Conservation (phyloP, 2,797 vertebrate genomes). For the Limnodromus scolopaceus region DNA sequence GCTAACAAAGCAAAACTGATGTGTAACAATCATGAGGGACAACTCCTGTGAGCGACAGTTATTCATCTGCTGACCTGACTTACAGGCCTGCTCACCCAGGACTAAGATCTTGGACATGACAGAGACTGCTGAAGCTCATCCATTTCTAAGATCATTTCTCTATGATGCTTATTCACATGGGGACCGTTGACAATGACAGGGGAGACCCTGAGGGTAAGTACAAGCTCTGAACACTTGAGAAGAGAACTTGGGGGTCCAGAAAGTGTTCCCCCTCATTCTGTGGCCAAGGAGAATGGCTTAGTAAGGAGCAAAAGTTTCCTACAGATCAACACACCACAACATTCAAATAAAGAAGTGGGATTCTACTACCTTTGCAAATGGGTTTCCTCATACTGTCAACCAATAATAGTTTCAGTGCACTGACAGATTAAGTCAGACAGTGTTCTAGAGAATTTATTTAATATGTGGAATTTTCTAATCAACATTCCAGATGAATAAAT, state of each 20-base stretch:
- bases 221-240: neutral
- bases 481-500: neutral
- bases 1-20: neutral
- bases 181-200: accelerated
- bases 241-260: neutral
- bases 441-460: neutral
- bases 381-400: neutral
- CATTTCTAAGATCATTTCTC: neutral
- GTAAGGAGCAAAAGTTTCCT: neutral
- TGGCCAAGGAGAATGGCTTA: neutral
- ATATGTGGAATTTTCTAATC: neutral
- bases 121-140: neutral
- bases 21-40: neutral
- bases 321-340: neutral
- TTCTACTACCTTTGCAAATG: neutral
- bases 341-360: neutral
- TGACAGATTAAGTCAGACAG: neutral
- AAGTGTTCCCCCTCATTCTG: neutral
- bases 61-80: neutral
- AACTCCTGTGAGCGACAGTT: neutral
- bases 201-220: neutral
- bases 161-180: neutral
- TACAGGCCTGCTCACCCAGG: neutral
- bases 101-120: neutral
- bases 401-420: neutral